Conservation (phyloP, 2,888 invertebrate genomes). For the Chalcis sispes region DNA sequence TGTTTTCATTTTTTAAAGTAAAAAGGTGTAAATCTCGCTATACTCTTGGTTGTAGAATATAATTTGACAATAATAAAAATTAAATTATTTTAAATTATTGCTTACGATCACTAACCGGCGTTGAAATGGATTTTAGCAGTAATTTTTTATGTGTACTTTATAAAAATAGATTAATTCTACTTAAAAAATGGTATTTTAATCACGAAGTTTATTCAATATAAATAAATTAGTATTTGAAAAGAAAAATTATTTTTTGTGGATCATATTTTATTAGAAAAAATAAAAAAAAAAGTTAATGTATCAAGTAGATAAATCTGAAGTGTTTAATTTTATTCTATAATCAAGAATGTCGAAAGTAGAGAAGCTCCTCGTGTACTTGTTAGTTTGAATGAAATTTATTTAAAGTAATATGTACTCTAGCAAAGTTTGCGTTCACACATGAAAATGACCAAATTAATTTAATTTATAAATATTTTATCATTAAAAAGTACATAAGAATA, state of each 20-base stretch:
- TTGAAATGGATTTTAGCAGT: not conserved
- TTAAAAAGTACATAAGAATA: no score
- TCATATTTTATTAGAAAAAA: not conserved
- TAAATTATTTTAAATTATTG: constrained; percentile 11
- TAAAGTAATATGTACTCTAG: not conserved
- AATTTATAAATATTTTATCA: no score
- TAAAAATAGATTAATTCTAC: not conserved
- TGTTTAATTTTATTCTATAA: constrained; percentile 40
- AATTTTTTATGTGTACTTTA: not conserved
- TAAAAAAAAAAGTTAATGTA: constrained; percentile 6
- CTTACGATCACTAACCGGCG: not conserved
- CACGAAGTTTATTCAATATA: not conserved
- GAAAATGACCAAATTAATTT: constrained; percentile 2
- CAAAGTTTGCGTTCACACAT: no score
- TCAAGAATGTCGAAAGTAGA: constrained; percentile 10
- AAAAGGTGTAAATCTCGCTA: not conserved
- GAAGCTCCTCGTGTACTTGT: not conserved
- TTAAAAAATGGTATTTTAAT: not conserved
- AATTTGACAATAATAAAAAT: not conserved
- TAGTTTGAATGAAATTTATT: not conserved
- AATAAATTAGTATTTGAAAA: not conserved
- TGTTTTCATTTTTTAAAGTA: constrained; percentile 29
- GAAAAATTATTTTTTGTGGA: not conserved
- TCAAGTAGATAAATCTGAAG: not conserved
- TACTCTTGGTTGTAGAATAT: constrained; percentile 32